Evolutionary conservation across 1,140 invertebrate genomes (phyloP).

Genomic region (Helicoverpa armigera): DNA sequence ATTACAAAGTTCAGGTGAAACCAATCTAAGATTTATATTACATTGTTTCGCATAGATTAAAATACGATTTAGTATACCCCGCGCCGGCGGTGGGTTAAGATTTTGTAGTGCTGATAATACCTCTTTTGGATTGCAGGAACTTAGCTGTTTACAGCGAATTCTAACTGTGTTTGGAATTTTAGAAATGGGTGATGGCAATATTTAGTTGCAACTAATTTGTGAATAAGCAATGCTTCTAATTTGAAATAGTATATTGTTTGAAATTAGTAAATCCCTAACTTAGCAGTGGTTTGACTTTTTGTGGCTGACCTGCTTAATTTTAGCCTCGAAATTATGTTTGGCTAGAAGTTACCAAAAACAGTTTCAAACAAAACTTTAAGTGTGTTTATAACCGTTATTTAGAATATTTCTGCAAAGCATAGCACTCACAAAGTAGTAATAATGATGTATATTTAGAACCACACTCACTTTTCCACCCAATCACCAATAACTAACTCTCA

Average conservation of each 20-base stretch:
- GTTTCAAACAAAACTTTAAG: no score
- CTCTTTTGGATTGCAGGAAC: slow-evolving; percentile 1
- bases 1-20: slow-evolving; percentile 62
- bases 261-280: no score
- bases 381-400: no score
- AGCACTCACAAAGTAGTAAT: no score
- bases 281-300: no score
- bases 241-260: no score
- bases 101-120: slow-evolving; percentile 49
- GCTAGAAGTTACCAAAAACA: no score
- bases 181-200: not conserved
- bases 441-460: not conserved
- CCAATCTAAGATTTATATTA: slow-evolving; percentile 66
- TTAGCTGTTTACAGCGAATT: not conserved
- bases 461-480: slow-evolving; percentile 16
- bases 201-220: no score
- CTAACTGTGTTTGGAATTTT: not conserved
- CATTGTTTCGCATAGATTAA: slow-evolving; percentile 73
- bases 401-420: no score
- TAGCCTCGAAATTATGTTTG: no score
- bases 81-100: slow-evolving; percentile 34
- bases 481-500: slow-evolving; percentile 6
- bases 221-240: no score
- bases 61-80: slow-evolving; percentile 58
- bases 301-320: no score